Conservation (phyloP, 1,140 invertebrate genomes). For the Drosophila pseudoobscura region DNA sequence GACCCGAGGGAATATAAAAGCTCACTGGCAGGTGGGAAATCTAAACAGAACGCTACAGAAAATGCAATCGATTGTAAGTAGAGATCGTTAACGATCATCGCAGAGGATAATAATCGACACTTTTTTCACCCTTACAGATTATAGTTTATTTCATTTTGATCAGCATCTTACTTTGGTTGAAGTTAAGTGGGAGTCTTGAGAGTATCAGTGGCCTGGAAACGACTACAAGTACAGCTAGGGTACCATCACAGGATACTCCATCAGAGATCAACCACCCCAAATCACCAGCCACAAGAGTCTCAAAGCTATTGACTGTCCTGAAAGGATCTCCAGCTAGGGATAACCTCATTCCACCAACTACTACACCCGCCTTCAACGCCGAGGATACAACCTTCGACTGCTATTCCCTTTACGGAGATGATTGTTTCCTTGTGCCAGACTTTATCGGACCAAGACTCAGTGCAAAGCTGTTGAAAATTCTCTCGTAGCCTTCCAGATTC, state of each 20-base stretch:
- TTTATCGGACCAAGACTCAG: slow-evolving; percentile 33
- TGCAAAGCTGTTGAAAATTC: slow-evolving; percentile 29
- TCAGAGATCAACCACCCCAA: too few species aligned
- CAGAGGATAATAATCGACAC: slow-evolving; percentile 2
- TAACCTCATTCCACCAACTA: background rate
- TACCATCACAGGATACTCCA: slow-evolving; percentile 2
- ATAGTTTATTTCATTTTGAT: slow-evolving; percentile 10
- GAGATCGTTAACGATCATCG: background rate
- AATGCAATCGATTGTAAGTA: slow-evolving; percentile 68
- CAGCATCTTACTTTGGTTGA: slow-evolving; percentile 22
- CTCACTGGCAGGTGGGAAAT: slow-evolving; percentile 16
- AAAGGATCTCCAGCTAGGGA: slow-evolving; percentile 1
- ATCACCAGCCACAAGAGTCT: background rate
- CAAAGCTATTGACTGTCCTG: slow-evolving; percentile 21
- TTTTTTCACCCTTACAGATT: slow-evolving; percentile 7
- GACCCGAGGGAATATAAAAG: slow-evolving; percentile 61
- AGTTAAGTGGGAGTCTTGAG: background rate
- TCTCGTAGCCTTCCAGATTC: background rate
- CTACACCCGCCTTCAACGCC: background rate
- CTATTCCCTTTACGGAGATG: slow-evolving; percentile 10
- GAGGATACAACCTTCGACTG: slow-evolving; percentile 21
- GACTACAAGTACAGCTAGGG: background rate
- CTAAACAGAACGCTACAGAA: slow-evolving; percentile 40
- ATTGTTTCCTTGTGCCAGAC: slow-evolving; percentile 7
- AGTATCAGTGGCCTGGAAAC: background rate